Evolutionary conservation across 23 tunicate species (phyloP), one percentile per base, ranked within the genome.

Genomic region (Trididemnum miniatum): DNA sequence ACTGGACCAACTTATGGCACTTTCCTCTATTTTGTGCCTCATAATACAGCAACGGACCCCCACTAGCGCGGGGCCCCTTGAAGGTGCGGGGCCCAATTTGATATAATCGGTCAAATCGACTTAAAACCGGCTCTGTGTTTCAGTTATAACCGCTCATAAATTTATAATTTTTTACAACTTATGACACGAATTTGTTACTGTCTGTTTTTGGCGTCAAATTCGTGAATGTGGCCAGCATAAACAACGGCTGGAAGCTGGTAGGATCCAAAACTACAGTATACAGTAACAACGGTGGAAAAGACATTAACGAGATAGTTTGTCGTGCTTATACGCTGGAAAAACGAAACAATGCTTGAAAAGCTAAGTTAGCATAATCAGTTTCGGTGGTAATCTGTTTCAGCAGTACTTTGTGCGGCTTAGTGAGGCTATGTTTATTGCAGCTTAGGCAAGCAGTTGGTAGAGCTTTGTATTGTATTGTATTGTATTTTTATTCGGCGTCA

Each of bases 371-470:
- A n/a, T n/a, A n/a, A 44, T 44, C 54, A 44, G 54, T 44, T 44
- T 44, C 54, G 54, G 54, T 44, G 54, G 54, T 44, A 44, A 44
- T 44, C 15, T 44, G 15, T 44, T 44, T 44, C 54, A 15, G 54
- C 54, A 44, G 54, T 44, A 15, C 54, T 44, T 44, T 44, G 9
- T 44, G 54, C 54, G 15, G 54, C 54, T 44, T 44, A 44, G 15
- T 44, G 54, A 44, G 15, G 54, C 12, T 44, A 44, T 44, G 54
- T 44, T 44, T 44, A 44, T 44, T 44, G 54, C 54, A 44, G 54
- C 54, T 44, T 44, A 44, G 54, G 54, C 54, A 44, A 44, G 54
- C 54, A 44, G 54, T 44, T 44, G 54, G 54, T 44, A 44, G 54
- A 44, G 9, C 54, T 44, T n/a, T n/a, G n/a, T n/a, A n/a, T n/a